These are phyloP conservation scores for Marcusenius ussheri DNA, from an alignment of 2,113 vertebrate genomes.

Conservation along the genomic window DNA sequence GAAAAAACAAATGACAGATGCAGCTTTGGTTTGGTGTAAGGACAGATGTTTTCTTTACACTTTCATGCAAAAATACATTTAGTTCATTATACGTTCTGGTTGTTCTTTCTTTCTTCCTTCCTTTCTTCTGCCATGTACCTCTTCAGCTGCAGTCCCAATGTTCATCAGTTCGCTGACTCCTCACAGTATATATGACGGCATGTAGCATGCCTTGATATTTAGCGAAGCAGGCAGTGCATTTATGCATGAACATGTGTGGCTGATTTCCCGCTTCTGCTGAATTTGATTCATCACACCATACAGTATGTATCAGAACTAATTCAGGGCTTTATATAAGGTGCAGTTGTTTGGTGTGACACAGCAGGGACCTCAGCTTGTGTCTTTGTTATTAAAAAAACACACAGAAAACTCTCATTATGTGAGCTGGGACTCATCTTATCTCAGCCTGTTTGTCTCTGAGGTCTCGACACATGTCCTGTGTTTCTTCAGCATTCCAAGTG, in stretches of 20 bases:
- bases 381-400: conserved; percentile 1
- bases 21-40: not conserved
- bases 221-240: not conserved
- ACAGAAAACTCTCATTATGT: not conserved
- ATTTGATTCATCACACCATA: not conserved
- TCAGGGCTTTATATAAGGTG: not conserved
- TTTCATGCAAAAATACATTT: not conserved
- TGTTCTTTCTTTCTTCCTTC: not conserved
- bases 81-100: not conserved
- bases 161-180: not conserved
- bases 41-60: not conserved
- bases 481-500: not conserved
- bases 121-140: not conserved
- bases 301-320: not conserved
- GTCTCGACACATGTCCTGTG: not conserved
- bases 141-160: not conserved
- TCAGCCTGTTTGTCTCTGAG: not conserved
- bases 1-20: not conserved
- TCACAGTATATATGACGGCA: not conserved
- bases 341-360: not conserved
- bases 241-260: not conserved
- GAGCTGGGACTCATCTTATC: not conserved
- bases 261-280: not conserved
- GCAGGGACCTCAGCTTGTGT: not conserved
- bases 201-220: not conserved